Evolutionary conservation across 64 coral and sea anemone species (phyloP), one percentile per base, ranked within the genome.

Genomic region (Porites australiensis): DNA sequence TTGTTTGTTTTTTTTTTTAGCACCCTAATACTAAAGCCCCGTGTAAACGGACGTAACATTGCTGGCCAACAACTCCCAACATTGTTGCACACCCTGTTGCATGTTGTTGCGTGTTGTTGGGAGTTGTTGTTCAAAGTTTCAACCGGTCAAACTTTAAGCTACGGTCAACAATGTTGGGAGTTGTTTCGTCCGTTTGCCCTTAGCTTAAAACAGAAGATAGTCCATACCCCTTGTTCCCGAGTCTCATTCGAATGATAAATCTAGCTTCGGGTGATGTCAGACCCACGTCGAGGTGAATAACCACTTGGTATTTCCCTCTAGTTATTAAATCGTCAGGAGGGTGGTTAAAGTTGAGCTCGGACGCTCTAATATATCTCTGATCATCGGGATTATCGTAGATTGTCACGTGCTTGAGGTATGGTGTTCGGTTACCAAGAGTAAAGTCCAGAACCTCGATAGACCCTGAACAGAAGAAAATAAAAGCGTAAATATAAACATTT

Each of bases 181-280:
- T 37, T 37, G 27, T 37, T 37, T 37, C 27, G 27, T 37, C 27
- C 27, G 27, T 37, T 37, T 37, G 27, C 27, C 0, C 27, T 0
- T 37, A 37, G 27, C 0, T 57, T 57, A 57, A 57, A 9, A 57
- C 7, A 57, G 54, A 5, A 57, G 86, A 64, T 19, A 76, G 47
- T 46, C 13, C 88, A 8, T 79, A 95, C 93, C 93, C 88, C 55
- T 89, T 86, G 75, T 95, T 95, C n/a, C 87, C 88, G 14, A 95
- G 93, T 77, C 71, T 95, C 27, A 95, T 71, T 54, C 93, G 79
- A 10, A 95, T 84, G 13, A 95, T 88, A 72, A 95, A 90, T 71
- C 88, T 82, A 4, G 93, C 78, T 19, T 95, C 88, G n/a, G 93
- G 93, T 54, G 93, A 95, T 68, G 88, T 72, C 8, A 95, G 88